Evolutionary conservation across 2,113 vertebrate genomes (phyloP).

Genomic region (Siniperca chuatsi): DNA sequence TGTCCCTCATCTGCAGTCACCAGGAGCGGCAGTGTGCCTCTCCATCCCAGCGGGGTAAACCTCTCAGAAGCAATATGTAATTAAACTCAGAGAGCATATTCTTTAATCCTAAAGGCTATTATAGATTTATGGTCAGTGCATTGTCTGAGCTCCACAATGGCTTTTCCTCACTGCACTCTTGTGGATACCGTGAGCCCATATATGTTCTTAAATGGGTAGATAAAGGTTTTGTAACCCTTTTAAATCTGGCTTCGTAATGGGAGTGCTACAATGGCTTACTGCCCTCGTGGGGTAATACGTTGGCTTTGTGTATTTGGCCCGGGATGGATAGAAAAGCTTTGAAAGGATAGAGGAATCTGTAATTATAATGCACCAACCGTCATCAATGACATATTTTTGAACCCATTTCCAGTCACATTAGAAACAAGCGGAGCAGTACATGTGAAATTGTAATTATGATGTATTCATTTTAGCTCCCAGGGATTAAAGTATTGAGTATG

Average conservation of each 20-base stretch:
- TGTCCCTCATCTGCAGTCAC: conserved; percentile 67
- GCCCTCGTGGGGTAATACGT: conserved; percentile 68
- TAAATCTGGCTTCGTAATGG: conserved; percentile 77
- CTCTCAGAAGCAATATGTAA: conserved; percentile 85
- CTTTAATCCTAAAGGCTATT: conserved; percentile 87
- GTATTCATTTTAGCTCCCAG: conserved; percentile 62
- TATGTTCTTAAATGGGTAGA: conserved; percentile 85
- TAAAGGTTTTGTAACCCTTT: conserved; percentile 80
- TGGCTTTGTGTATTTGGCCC: conserved; percentile 70
- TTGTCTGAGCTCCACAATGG: conserved; percentile 80
- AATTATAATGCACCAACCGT: conserved; percentile 78
- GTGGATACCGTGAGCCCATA: conserved; percentile 61
- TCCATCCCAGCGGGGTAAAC: conserved; percentile 71
- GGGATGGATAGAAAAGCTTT: conserved; percentile 73
- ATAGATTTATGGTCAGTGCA: conserved; percentile 82
- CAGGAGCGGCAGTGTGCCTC: conserved; percentile 44
- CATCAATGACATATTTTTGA: conserved; percentile 81
- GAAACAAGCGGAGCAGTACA: conserved; percentile 53
- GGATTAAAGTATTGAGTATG: conserved; percentile 80
- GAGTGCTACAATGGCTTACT: conserved; percentile 71
- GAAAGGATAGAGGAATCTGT: conserved; percentile 68
- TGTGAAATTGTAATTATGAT: conserved; percentile 78
- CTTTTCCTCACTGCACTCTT: conserved; percentile 57
- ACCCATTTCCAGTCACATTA: conserved; percentile 77
- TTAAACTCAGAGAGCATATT: conserved; percentile 86